Conservation (phyloP, 2,113 vertebrate genomes). For the Isichthys henryi region DNA sequence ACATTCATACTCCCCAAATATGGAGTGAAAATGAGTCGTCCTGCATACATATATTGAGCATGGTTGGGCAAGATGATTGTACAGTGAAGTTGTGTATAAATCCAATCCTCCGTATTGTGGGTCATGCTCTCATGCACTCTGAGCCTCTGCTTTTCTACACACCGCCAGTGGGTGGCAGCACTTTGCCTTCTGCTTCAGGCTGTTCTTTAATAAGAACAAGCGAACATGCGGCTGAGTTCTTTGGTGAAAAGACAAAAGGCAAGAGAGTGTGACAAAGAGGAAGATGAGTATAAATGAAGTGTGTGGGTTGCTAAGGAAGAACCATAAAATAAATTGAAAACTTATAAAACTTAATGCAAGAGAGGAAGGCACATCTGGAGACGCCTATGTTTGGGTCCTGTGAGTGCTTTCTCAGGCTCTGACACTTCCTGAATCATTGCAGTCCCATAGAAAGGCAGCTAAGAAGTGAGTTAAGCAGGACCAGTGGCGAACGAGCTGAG, state of each 20-base stretch:
- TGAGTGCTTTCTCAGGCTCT: constrained; percentile 28
- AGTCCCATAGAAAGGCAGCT: constrained; percentile 28
- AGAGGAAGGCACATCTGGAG: constrained; percentile 36
- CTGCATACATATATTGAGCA: not conserved
- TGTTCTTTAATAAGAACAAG: constrained; percentile 4
- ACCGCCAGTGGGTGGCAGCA: constrained; percentile 17
- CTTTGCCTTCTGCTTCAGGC: constrained; percentile 5
- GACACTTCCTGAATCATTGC: constrained; percentile 46
- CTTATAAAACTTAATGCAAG: not conserved
- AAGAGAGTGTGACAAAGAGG: not conserved
- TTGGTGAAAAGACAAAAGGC: not conserved
- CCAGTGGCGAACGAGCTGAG: not conserved
- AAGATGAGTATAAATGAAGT: not conserved
- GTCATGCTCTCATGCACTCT: not conserved
- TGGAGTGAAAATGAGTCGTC: not conserved
- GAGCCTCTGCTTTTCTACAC: constrained; percentile 15
- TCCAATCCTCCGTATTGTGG: not conserved
- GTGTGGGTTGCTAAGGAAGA: not conserved
- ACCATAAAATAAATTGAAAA: not conserved
- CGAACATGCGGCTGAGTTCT: not conserved
- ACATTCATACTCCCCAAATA: not conserved
- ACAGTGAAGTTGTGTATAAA: not conserved
- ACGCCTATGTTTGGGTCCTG: constrained; percentile 43
- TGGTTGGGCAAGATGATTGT: not conserved
- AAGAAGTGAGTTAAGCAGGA: constrained; percentile 4